Base-by-base conservation (phyloP, 2,888 invertebrate genomes). In the Agonopterix alstromeriana region DNA sequence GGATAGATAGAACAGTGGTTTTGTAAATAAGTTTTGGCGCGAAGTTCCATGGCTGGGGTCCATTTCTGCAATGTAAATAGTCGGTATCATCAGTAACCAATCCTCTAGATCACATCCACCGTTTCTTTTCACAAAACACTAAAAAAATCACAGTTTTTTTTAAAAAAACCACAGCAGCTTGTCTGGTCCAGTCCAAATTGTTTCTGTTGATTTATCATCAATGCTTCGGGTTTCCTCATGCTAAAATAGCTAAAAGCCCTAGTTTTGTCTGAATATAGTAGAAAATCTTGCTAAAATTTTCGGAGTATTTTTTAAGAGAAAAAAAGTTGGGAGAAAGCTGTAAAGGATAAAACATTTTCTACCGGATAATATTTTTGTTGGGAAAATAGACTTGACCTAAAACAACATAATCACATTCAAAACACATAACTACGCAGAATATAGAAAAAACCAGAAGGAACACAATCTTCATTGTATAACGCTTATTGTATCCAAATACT, bases 11-110 rank as follows among this genome's bases (percentile, higher is more conserved):
- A 17, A 17, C 17, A 36, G n/a, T 36, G 36, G 36, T 36, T 10
- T 36, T 36, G 36, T 36, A 36, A 36, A 9, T 10, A 36, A n/a
- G n/a, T 36, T 46, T 17, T 82, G 82, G 78, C 82, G 77, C 82
- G 81, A 53, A 57, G 65, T 67, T 17, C 77, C 68, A 65, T 67
- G 55, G 68, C 78, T 53, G 73, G 66, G 72, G 76, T 17, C 55
- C 54, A 71, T 61, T 67, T 85, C 86, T 86, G 86, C 71, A 86
- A 86, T 61, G 73, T 72, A 86, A 84, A 86, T 84, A 67, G 78
- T 86, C 86, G 85, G 55, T 82, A 40, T 44, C 50, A 27, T 50
- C 50, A 50, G 50, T 50, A 46, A 48, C 10, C 27, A 9, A 44
- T 44, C n/a, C 4, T 14, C n/a, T 17, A 17, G 14, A 12, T 10